Conservation (phyloP, 2,888 invertebrate species). For the Folsomia candida region DNA sequence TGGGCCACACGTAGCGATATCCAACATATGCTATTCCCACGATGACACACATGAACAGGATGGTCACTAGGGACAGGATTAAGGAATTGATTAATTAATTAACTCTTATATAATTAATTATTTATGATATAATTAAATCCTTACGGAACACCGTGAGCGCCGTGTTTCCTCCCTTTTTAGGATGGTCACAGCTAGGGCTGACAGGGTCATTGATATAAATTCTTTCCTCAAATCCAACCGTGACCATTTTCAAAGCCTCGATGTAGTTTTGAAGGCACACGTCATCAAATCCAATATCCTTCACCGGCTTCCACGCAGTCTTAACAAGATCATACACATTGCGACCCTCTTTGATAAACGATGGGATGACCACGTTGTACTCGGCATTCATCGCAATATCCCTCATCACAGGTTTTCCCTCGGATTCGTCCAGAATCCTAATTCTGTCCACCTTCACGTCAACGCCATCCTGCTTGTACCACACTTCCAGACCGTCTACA, state of each 20-base stretch:
- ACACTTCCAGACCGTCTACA: slow-evolving; percentile 44
- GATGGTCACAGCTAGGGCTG: no score
- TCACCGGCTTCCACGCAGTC: no score
- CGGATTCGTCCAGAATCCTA: slow-evolving; percentile 25
- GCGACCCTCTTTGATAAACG: slow-evolving; percentile 33
- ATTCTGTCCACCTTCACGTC: slow-evolving; percentile 22
- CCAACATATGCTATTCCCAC: slow-evolving; percentile 25
- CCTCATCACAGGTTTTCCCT: slow-evolving; percentile 18
- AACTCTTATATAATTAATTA: no score
- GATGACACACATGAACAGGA: slow-evolving; percentile 34
- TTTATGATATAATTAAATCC: no score
- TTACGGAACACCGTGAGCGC: not conserved
- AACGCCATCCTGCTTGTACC: slow-evolving; percentile 21
- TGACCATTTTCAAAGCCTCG: slow-evolving; percentile 8
- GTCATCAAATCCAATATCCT: slow-evolving; percentile 39
- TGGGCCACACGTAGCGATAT: slow-evolving; percentile 21
- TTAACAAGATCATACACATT: slow-evolving; percentile 27
- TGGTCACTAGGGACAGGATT: slow-evolving; percentile 44
- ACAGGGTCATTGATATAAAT: slow-evolving; percentile 40
- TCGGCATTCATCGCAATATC: slow-evolving; percentile 20
- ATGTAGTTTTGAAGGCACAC: slow-evolving; percentile 37
- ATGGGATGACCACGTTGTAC: slow-evolving; percentile 44
- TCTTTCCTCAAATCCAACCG: slow-evolving; percentile 44
- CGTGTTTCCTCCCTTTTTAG: not conserved
- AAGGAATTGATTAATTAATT: no score